Evolutionary conservation across 2,797 vertebrate species (phyloP).

Genomic region (Onychomys torridus): DNA sequence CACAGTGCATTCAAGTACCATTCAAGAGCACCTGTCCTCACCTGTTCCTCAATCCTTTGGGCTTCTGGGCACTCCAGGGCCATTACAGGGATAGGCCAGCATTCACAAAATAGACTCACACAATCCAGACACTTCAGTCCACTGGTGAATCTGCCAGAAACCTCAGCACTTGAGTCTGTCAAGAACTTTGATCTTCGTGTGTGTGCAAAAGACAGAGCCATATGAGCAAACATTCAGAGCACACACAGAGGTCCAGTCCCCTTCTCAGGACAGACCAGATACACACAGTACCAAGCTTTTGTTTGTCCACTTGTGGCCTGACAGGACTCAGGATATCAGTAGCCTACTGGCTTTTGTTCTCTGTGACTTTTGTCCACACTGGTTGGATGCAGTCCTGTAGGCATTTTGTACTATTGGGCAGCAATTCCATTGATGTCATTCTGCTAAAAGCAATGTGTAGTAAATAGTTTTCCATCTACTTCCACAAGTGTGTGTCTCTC

Average conservation of each 20-base stretch:
- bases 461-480: background rate
- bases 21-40: background rate
- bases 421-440: too few relatives aligned
- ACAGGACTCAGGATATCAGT: background rate
- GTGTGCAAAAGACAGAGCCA: background rate
- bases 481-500: too few relatives aligned
- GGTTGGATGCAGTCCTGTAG: background rate
- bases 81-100: too few relatives aligned
- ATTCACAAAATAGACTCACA: background rate
- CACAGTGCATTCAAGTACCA: background rate
- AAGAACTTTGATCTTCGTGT: background rate
- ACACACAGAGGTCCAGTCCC: background rate
- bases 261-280: background rate
- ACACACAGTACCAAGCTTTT: background rate
- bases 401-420: background rate
- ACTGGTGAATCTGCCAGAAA: background rate
- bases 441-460: background rate
- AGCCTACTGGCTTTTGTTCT: background rate
- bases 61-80: rapidly evolving
- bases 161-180: background rate
- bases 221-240: background rate
- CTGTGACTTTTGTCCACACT: background rate
- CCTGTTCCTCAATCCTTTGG: background rate
- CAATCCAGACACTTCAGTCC: background rate
- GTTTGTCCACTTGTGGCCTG: background rate